Evolutionary conservation across 2,113 vertebrate species (phyloP), one percentile per base, ranked within the genome.

Genomic region (Acinonyx jubatus): DNA sequence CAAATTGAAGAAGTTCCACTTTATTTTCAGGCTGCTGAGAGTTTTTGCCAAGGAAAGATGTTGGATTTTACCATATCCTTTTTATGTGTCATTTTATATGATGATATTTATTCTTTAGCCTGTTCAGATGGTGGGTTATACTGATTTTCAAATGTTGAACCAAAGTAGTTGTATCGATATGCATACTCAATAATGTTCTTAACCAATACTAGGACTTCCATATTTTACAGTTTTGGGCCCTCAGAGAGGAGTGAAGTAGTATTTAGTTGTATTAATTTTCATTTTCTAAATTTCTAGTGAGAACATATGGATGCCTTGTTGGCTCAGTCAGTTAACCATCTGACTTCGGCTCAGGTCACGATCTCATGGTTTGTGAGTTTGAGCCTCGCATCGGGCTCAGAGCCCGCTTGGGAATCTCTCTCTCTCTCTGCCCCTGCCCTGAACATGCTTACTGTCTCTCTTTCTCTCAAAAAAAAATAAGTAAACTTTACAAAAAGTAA

Each of bases 281-380:
- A 80, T 69, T 95, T 96, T 96, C 25, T 7, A 86, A 78, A 71
- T 78, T 95, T 93, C 3, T 65, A 93, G 84, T 52, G 55, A 96
- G 41, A 86, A 45, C 55, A 11, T 55, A 15, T 55, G 55, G 55
- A 18, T 55, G 55, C 55, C 55, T 55, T 5, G 55, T 18, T 55
- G 55, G 55, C 55, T 55, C 18, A 55, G 55, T 55, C 55, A 55
- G 55, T 55, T 55, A 55, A 55, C 18, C 55, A 55, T 55, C 18
- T 55, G 55, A 55, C 55, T 55, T 55, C 6, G 2, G 5, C 55
- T 55, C 55, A 55, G 18, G 55, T 19, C 55, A 14, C 19, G 6
- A 55, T 55, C 55, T 55, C 55, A 18, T 55, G 55, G 55, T 55
- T 55, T 55, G 16, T 55, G 55, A 19, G 55, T 55, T 55, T 7